Percentiles rank a stretch among this genome's conserved stretches.
phyloP scores from a whole-genome alignment of 64 coral and sea anemone genomes.

The Pocillopora damicornis region DNA sequence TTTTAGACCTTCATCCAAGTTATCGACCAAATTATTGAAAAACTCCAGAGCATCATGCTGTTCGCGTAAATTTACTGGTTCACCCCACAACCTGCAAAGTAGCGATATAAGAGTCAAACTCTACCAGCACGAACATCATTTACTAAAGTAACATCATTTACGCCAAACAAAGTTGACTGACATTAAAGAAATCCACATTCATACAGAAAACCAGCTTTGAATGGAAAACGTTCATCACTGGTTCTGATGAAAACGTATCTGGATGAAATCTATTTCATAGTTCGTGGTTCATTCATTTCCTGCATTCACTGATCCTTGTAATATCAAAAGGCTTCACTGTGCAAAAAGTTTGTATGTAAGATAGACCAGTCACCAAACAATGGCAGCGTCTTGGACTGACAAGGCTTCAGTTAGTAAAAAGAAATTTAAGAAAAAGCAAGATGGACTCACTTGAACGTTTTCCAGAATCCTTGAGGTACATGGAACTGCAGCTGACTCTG shows the following conservation, averaged over 20 bases:
- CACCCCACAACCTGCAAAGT: constrained; percentile 66
- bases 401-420: background rate
- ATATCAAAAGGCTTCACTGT: too few relatives aligned
- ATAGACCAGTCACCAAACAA: background rate
- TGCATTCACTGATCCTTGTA: too few relatives aligned
- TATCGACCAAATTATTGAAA: constrained; percentile 98
- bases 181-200: too few relatives aligned
- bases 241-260: too few relatives aligned
- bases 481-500: constrained; percentile 96
- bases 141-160: too few relatives aligned
- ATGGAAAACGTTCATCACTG: too few relatives aligned
- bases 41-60: constrained; percentile 98
- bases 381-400: background rate
- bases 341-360: background rate
- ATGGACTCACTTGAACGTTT: constrained; percentile 93
- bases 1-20: constrained; percentile 93
- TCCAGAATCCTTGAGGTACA: constrained; percentile 96
- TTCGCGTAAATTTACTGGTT: constrained; percentile 96
- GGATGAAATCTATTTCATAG: too few relatives aligned
- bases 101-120: background rate
- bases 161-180: too few relatives aligned
- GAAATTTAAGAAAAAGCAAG: background rate
- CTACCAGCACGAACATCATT: too few relatives aligned
- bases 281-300: too few relatives aligned
- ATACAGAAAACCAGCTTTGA: too few relatives aligned